Conservation (phyloP, 2,113 vertebrate genomes). For the Prionailurus viverrinus region DNA sequence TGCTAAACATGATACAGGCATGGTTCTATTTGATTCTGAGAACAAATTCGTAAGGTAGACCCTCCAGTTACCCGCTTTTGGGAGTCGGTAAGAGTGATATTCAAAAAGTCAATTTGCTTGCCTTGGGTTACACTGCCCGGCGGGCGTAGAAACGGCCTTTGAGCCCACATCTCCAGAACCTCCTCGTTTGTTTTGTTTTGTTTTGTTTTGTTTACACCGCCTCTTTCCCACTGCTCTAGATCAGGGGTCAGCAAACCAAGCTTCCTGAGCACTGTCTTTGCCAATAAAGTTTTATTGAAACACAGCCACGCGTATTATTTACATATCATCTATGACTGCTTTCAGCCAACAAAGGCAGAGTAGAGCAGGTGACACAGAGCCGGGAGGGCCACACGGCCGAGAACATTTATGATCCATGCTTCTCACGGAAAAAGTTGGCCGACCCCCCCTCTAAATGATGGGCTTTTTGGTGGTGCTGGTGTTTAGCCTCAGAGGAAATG, state of each 20-base stretch:
- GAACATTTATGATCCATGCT: background rate
- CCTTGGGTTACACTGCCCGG: too few relatives aligned
- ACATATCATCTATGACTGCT: too few relatives aligned
- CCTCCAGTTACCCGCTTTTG: background rate
- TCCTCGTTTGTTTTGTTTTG: too few relatives aligned
- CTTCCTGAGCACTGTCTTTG: background rate
- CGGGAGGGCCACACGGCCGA: background rate
- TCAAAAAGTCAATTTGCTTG: background rate
- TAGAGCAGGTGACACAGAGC: background rate
- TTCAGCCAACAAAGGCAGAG: background rate
- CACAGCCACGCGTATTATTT: background rate
- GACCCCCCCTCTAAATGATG: background rate
- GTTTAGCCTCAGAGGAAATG: background rate
- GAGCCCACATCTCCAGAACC: background rate
- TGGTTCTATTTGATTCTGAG: background rate
- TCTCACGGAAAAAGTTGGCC: background rate
- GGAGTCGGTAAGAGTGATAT: background rate
- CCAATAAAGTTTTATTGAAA: slow-evolving; percentile 43
- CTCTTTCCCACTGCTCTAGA: background rate
- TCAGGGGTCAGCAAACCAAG: background rate
- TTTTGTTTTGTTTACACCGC: rapidly evolving
- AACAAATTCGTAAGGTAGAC: background rate
- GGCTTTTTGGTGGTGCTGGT: background rate
- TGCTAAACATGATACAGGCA: background rate
- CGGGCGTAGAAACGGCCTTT: background rate